phyloP scores from a whole-genome alignment of 2,888 invertebrate genomes.

The Nysson spinosus region DNA sequence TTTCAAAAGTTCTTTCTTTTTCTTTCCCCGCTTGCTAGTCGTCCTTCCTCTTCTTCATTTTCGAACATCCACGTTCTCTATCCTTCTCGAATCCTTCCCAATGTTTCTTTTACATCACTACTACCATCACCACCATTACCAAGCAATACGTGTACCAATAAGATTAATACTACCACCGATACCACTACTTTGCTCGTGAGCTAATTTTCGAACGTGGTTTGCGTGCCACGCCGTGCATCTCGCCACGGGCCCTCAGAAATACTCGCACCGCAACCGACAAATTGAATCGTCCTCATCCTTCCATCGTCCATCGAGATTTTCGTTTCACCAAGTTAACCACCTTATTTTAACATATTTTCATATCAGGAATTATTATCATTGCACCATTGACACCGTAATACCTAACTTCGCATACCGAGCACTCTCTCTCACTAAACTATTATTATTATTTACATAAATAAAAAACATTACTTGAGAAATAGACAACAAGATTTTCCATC shows the following conservation, averaged over 20 bases:
- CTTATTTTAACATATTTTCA: conserved; percentile 1
- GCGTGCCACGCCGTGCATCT: conserved; percentile 64
- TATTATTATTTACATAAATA: too few species aligned
- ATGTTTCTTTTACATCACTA: conserved; percentile 3
- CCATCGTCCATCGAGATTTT: conserved; percentile 22
- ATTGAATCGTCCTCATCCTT: conserved; percentile 72
- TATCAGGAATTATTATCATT: too few species aligned
- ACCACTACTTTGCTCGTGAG: conserved; percentile 56
- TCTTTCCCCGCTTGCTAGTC: conserved; percentile 54
- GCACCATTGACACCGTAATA: too few species aligned
- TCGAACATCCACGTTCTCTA: background rate
- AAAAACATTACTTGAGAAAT: too few species aligned
- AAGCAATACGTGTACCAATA: conserved; percentile 29
- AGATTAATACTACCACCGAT: conserved; percentile 27
- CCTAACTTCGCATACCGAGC: too few species aligned
- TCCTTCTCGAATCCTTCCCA: conserved; percentile 5
- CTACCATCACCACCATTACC: conserved; percentile 21
- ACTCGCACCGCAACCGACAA: conserved; percentile 66
- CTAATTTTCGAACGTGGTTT: conserved; percentile 68
- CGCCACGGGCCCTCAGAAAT: conserved; percentile 62
- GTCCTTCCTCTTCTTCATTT: background rate
- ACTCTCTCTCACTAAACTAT: too few species aligned
- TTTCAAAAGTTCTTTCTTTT: conserved; percentile 77
- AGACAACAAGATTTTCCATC: too few species aligned
- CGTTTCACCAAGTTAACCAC: background rate